Evolutionary conservation across 2,797 vertebrate species (phyloP), one percentile per base, ranked within the genome.

Genomic region (Numenius phaeopus): DNA sequence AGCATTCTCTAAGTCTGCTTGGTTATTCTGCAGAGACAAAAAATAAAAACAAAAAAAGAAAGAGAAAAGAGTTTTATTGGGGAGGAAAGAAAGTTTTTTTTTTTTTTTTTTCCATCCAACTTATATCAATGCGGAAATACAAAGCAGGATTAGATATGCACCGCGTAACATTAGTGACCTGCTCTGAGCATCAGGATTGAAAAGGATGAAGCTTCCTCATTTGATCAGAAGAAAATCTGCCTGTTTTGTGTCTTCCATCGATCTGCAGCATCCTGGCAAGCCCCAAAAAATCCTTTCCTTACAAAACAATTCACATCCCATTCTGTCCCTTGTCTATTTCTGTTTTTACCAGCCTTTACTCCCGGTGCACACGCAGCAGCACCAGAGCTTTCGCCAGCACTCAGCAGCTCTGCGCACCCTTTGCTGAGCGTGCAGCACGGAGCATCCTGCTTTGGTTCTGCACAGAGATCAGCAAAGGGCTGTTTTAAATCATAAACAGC

Each of bases 1-100:
- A 98, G 99, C 99, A 97, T 99, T 99, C 98, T 99, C 99, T 98
- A 99, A 98, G 98, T 99, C 99, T 97, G 99, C 99, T 98, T 99
- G 99, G 99, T 99, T 99, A 99, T 99, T 99, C 99, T 99, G 98
- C 50, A 95, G 91, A 97, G 40, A 97, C 11, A 80, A 76, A 80
- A 14, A 27, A 5, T 6, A 37, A 27, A 57, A 49, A 49, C 23
- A 49, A 42, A 22, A 29, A 15, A 42, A 58, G 5, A 19, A 30
- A 59, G 4, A 17, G 4, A 52, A 46, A 34, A 9, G 7, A 34
- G 24, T 10, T n/a, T 90, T 57, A 5, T 1, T 2, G 17, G 2
- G 10, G 9, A 0, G 19, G 6, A n/a, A 66, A 67, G 7, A 10
- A 20, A n/a, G 47, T 49, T 12, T 12, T 9, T 18, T 29, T 30